Conservation (phyloP, 2,797 vertebrate genomes). For the Gallinago nigripennis region DNA sequence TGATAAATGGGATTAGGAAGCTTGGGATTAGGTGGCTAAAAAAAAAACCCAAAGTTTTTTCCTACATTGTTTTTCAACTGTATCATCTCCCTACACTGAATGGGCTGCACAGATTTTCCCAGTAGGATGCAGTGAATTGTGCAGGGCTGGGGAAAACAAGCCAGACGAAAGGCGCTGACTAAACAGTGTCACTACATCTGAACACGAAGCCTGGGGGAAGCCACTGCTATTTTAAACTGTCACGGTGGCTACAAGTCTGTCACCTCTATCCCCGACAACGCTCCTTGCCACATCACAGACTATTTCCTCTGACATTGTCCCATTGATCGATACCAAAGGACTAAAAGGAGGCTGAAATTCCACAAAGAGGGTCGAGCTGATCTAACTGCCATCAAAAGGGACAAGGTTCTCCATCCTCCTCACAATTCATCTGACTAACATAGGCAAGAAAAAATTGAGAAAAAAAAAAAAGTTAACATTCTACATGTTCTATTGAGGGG, state of each 20-base stretch:
- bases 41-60: neutral
- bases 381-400: neutral
- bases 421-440: neutral
- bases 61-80: neutral
- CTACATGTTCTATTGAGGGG: neutral
- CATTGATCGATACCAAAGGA: neutral
- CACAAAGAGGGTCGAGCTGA: neutral
- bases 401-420: neutral
- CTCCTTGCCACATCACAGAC: neutral
- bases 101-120: neutral
- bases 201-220: neutral
- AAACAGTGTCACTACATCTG: neutral
- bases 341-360: neutral
- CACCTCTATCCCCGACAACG: neutral
- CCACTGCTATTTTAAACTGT: neutral
- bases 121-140: neutral
- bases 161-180: neutral
- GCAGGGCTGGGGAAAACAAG: neutral
- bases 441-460: neutral
- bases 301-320: neutral
- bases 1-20: neutral
- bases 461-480: neutral
- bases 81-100: neutral
- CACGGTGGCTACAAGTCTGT: neutral
- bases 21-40: neutral